Evolutionary conservation across 1,140 invertebrate genomes (phyloP).

Genomic region (Drosophila repleta): DNA sequence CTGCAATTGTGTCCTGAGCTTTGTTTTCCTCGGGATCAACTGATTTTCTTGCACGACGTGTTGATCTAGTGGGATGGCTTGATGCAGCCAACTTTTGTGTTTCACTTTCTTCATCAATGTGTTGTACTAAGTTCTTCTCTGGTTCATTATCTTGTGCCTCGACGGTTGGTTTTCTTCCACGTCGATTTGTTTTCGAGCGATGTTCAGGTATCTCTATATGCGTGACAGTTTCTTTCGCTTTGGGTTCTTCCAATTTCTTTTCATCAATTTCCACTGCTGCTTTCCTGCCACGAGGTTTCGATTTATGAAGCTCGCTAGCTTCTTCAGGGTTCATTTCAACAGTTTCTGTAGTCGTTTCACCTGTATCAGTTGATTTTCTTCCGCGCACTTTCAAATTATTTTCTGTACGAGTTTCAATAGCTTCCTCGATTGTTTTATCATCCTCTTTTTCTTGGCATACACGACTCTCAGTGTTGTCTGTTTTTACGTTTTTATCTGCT

Average conservation of each 20-base stretch:
- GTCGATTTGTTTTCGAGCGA: conserved; percentile 17
- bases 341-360: not conserved
- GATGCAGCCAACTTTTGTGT: not conserved
- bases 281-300: conserved; percentile 36
- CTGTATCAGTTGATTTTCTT: not conserved
- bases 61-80: not conserved
- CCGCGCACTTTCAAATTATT: no score
- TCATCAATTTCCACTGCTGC: conserved; percentile 12
- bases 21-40: no score
- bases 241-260: not conserved
- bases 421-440: not conserved
- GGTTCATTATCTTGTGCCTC: not conserved
- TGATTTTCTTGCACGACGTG: not conserved
- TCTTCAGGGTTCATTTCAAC: not conserved
- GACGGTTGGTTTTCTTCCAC: conserved; percentile 28
- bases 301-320: not conserved
- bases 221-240: not conserved
- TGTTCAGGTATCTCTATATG: not conserved
- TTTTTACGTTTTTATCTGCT: not conserved
- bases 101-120: not conserved
- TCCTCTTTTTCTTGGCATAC: not conserved
- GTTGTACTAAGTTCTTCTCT: not conserved
- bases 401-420: not conserved
- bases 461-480: not conserved
- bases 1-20: not conserved